phyloP scores from a whole-genome alignment of 2,113 vertebrate species.

The Phasianus colchicus region DNA sequence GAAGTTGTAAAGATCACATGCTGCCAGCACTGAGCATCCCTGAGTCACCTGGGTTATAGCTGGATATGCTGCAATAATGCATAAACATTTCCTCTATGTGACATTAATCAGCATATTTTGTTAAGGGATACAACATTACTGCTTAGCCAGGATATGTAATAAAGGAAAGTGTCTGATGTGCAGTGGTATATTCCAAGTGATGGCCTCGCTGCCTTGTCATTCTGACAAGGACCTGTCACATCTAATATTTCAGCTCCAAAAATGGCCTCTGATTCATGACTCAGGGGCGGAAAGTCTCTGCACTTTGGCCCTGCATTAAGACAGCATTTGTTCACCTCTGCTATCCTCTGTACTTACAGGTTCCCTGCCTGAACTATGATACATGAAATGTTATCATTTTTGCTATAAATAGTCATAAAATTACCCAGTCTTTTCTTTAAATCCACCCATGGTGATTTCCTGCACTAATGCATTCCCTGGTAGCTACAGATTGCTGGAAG shows the following conservation, averaged over 20 bases:
- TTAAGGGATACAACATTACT: background rate
- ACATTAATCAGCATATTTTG: background rate
- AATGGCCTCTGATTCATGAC: background rate
- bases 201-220: background rate
- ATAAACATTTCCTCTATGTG: background rate
- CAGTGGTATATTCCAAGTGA: background rate
- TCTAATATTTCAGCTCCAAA: background rate
- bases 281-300: background rate
- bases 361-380: background rate
- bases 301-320: background rate
- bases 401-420: background rate
- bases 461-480: background rate
- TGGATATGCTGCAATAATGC: background rate
- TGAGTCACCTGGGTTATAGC: background rate
- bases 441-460: background rate
- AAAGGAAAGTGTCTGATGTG: background rate
- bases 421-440: background rate
- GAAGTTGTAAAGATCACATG: background rate
- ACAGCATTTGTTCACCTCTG: background rate
- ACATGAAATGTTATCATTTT: background rate
- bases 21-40: background rate
- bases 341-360: rapidly evolving
- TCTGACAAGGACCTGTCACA: background rate
- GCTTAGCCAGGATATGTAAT: background rate
- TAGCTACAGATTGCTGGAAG: background rate